Base-by-base conservation (phyloP, 2,113 vertebrate species). In the Syngnathus floridae region DNA sequence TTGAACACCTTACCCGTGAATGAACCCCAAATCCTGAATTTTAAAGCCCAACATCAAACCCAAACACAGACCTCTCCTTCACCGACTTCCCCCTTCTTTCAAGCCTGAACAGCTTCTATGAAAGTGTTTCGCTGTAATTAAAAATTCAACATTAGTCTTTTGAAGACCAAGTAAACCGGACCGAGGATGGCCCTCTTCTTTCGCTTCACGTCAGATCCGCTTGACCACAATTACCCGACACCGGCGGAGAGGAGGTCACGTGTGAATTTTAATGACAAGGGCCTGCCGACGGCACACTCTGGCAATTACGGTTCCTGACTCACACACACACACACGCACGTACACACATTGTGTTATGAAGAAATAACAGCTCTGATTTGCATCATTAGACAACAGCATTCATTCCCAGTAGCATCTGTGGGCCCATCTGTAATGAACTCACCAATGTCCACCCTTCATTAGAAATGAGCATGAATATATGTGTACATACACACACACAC, bases 391-490 rank as follows among this genome's bases (percentile, higher is more conserved):
- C 72, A 79, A 77, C 74, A 71, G 68, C 49, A 63, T 70, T 71
- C 57, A 81, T 79, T 86, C 84, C 79, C 79, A 70, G 70, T 45
- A 78, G 86, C 77, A 80, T 82, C 72, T 77, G 74, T 72, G 74
- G 45, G 61, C 77, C 73, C 75, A 80, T 75, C 76, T 81, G 81
- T 78, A 74, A 56, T 60, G 62, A 38, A 61, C 66, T 75, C 72
- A 62, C 69, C 69, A 72, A 51, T 64, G 70, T 82, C 70, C 75
- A 70, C 77, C 75, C 70, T 70, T 79, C 79, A 77, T 83, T 72
- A 83, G 73, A 72, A 76, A 17, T 16, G 48, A 51, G 48, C 40
- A 9, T 51, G 48, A 31, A 31, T 31, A 31, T 31, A 31, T 31
- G 26, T 31, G 26, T 31, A 31, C 26, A 3, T 31, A 31, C 26